Conservation (phyloP, 2,113 vertebrate genomes). For the Ceyx margarethae region DNA sequence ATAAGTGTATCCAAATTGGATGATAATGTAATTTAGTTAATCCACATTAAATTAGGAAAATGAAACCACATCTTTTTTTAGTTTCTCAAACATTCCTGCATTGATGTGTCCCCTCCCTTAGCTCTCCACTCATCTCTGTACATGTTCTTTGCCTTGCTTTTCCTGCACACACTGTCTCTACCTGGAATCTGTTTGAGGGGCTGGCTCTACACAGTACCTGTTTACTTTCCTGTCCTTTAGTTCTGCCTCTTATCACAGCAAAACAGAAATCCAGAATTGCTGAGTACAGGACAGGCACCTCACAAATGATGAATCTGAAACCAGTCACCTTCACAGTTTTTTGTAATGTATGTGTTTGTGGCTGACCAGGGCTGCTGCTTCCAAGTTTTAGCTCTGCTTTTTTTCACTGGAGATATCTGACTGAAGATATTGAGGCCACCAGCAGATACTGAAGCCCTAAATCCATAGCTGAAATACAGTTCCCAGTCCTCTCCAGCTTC, state of each 20-base stretch:
- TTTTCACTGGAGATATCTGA: neutral
- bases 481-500: neutral
- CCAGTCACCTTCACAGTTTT: neutral
- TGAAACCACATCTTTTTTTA: conserved; percentile 9
- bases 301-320: neutral
- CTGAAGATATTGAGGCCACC: neutral
- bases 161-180: neutral
- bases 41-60: conserved; percentile 15
- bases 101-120: neutral
- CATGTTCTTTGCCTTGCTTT: neutral
- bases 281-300: neutral
- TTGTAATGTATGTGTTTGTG: neutral
- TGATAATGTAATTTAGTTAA: conserved; percentile 15
- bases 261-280: neutral
- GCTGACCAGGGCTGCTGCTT: neutral
- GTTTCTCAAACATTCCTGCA: neutral
- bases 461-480: neutral
- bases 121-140: neutral
- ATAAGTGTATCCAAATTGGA: conserved; percentile 16
- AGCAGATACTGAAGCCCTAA: neutral
- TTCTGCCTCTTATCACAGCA: neutral
- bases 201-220: neutral
- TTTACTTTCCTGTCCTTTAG: neutral
- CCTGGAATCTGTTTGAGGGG: neutral
- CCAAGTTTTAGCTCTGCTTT: neutral